Conservation (phyloP, 2,113 vertebrate genomes). For the Myotis davidii region DNA sequence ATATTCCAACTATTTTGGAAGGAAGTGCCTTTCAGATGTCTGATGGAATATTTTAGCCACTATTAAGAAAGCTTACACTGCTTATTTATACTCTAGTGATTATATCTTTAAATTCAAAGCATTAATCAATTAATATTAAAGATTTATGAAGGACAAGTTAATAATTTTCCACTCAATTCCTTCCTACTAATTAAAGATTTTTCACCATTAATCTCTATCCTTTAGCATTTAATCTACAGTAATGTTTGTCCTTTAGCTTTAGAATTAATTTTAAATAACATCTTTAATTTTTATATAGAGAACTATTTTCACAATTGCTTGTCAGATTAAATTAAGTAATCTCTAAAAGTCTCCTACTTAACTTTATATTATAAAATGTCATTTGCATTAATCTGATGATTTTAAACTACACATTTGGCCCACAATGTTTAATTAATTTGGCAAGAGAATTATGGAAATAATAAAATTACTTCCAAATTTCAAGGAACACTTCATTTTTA, state of each 20-base stretch:
- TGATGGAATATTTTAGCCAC: constrained; percentile 40
- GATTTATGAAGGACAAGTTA: constrained; percentile 78
- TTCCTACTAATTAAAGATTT: constrained; percentile 79
- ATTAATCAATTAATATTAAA: constrained; percentile 80
- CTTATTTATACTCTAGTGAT: constrained; percentile 74
- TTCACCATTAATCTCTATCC: constrained; percentile 71
- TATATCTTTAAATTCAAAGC: constrained; percentile 72
- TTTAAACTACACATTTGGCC: constrained; percentile 66
- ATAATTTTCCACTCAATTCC: constrained; percentile 81
- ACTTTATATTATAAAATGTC: constrained; percentile 70
- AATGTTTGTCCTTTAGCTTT: constrained; percentile 76
- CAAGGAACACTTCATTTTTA: constrained; percentile 75
- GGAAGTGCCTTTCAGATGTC: constrained; percentile 33
- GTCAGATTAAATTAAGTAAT: constrained; percentile 77
- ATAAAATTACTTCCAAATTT: constrained; percentile 79
- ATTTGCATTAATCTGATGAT: constrained; percentile 74
- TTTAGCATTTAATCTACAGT: constrained; percentile 71
- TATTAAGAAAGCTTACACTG: constrained; percentile 58
- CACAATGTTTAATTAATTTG: constrained; percentile 74
- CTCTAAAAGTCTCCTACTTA: constrained; percentile 47
- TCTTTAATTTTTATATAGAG: constrained; percentile 70
- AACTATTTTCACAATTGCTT: constrained; percentile 65
- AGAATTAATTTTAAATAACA: constrained; percentile 75
- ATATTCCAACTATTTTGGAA: background rate
- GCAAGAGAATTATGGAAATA: constrained; percentile 78